Conservation (phyloP, 1,140 invertebrate species). For the Euura saliciscinereae region DNA sequence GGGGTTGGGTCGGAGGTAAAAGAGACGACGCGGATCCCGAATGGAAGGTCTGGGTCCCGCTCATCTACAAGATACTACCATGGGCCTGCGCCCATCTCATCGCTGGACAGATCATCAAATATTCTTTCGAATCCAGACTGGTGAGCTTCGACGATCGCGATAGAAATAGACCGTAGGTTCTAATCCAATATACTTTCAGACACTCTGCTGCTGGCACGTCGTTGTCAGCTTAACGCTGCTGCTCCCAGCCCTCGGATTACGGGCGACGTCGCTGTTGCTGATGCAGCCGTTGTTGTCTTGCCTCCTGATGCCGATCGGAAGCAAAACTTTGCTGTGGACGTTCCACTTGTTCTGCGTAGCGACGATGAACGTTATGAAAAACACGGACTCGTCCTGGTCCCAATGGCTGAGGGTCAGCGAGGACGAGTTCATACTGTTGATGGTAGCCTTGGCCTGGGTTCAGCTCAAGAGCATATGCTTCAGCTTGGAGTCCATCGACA, state of each 20-base stretch:
- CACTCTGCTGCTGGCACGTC: conserved; percentile 47
- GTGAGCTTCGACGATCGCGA: too few species aligned
- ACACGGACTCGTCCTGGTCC: conserved; percentile 39
- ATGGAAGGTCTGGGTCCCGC: conserved; percentile 59
- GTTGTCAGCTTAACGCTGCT: conserved; percentile 42
- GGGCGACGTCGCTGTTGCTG: conserved; percentile 44
- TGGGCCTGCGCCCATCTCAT: conserved; percentile 56
- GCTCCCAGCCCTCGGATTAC: conserved; percentile 39
- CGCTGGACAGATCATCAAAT: conserved; percentile 46
- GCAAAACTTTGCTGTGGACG: conserved; percentile 46
- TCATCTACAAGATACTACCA: conserved; percentile 48
- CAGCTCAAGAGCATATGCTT: conserved; percentile 63
- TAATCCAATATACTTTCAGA: conserved; percentile 30
- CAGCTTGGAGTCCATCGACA: conserved; percentile 55
- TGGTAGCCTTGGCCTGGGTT: conserved; percentile 61
- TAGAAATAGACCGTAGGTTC: too few species aligned
- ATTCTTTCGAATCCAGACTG: conserved; percentile 17
- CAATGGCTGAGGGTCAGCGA: conserved; percentile 38
- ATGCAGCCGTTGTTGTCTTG: conserved; percentile 49
- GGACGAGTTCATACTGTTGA: conserved; percentile 52
- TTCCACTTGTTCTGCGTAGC: conserved; percentile 45
- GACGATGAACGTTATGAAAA: conserved; percentile 47
- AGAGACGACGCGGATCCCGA: conserved; percentile 62
- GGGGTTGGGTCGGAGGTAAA: conserved; percentile 54
- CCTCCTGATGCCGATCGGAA: conserved; percentile 42